Evolutionary conservation across 2,113 vertebrate species (phyloP).

Genomic region (Pterocles burchelli): DNA sequence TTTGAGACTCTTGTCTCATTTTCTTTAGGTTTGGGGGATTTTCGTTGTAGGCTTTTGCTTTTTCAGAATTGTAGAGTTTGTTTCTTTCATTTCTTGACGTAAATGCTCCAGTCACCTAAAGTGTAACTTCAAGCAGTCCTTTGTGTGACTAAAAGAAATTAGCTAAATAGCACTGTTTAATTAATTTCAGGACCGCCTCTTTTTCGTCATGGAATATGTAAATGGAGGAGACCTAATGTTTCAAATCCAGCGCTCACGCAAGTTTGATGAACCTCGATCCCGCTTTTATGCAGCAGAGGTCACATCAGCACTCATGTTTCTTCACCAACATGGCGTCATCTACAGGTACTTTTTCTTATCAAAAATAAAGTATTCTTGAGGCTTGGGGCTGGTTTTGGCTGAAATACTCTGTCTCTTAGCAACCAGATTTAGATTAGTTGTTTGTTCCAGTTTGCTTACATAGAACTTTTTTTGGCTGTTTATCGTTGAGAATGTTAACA

Average conservation of each 20-base stretch:
- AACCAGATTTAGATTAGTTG: constrained; percentile 65
- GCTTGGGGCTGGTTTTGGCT: constrained; percentile 42
- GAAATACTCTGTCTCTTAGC: constrained; percentile 60
- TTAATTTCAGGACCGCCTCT: constrained; percentile 92
- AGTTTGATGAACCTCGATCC: constrained; percentile 96
- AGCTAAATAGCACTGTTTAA: constrained; percentile 47
- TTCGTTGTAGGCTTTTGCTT: neutral
- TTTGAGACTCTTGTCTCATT: neutral
- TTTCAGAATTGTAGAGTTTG: neutral
- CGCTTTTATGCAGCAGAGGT: constrained; percentile 98
- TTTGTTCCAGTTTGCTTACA: constrained; percentile 75
- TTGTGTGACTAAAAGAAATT: constrained; percentile 16
- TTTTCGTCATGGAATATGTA: constrained; percentile 99
- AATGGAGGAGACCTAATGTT: constrained; percentile 99
- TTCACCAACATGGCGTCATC: constrained; percentile 97
- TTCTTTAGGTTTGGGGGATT: neutral
- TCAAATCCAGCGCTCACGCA: constrained; percentile 97
- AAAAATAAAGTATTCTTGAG: constrained; percentile 23
- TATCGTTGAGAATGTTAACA: constrained; percentile 75
- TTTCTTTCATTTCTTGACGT: constrained; percentile 20
- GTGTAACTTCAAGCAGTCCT: neutral
- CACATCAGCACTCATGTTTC: constrained; percentile 98
- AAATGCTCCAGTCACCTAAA: neutral
- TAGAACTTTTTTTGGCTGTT: constrained; percentile 70
- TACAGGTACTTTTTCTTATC: constrained; percentile 85